A percentile compares a stretch with the other conserved stretches of the same genome.
Conservation (phyloP, 1,140 invertebrate species). For the Pogonomyrmex californicus region DNA sequence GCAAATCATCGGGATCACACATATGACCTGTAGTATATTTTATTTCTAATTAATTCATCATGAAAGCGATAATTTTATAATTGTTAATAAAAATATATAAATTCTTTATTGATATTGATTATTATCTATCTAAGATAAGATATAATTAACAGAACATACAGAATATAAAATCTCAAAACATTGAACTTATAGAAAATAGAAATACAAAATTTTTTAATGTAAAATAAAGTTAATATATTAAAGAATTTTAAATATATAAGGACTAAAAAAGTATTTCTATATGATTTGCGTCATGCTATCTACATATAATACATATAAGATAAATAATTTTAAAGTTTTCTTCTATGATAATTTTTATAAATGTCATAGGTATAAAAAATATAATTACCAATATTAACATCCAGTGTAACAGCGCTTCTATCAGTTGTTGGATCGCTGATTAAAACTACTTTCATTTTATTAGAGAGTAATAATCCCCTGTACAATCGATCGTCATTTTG, state of each 20-base stretch:
- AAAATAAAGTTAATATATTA: background rate
- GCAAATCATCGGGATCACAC: constrained; percentile 95
- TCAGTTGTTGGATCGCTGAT: constrained; percentile 74
- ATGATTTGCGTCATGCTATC: background rate
- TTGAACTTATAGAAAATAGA: background rate
- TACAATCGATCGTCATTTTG: too few relatives aligned
- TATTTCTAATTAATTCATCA: background rate
- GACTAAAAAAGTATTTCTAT: background rate
- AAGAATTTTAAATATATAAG: background rate
- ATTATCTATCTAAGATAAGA: background rate
- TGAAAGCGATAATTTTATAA: background rate
- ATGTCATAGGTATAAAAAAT: constrained; percentile 4
- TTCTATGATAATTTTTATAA: background rate
- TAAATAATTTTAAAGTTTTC: background rate
- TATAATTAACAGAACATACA: background rate
- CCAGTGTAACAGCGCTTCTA: constrained; percentile 95
- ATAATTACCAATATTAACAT: constrained; percentile 91
- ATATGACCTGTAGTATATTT: constrained; percentile 90
- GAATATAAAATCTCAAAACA: background rate
- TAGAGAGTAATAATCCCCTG: too few relatives aligned
- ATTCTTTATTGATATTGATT: background rate
- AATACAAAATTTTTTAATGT: background rate
- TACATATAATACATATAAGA: background rate
- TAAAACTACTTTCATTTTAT: too few relatives aligned
- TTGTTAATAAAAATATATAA: background rate